Base-by-base conservation (phyloP, 2,888 invertebrate species). In the Melanchra persicariae region DNA sequence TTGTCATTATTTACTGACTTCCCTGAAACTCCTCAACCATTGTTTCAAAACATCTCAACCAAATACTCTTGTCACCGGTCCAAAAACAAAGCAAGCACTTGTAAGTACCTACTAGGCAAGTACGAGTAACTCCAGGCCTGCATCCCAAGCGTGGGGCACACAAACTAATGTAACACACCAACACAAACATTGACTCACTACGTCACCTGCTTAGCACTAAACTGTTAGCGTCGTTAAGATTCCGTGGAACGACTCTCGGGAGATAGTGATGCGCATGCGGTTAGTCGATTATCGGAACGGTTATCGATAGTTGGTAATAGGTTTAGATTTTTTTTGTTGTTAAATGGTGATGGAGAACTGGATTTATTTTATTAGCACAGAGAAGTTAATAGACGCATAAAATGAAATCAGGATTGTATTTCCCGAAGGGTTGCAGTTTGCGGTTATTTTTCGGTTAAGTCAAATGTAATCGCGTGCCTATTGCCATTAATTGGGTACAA, bases 141-240 rank as follows among this genome's bases (percentile, higher is more conserved):
- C 51, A 65, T 71, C 77, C 76, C 68, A 67, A 68, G 75, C 74
- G 73, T 67, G 54, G 68, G 69, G 70, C 70, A 84, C 72, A 85
- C 85, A 85, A 82, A 83, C 83, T 74, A 82, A 84, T 85, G 85
- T 83, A 81, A 77, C 81, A 80, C 69, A 80, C 77, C 77, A 74
- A 84, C 74, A 83, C 84, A 87, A 88, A 87, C 85, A 87, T 86
- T 87, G 74, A 85, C 85, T 63, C 54, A 61, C 68, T 77, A 83
- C 88, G 83, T 82, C 86, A 86, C 83, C 86, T 84, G 86, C 84
- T 85, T 85, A 86, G 85, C 83, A 85, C 85, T 88, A 86, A 88
- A 91, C 91, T 88, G 91, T 91, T 90, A 91, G 89, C 90, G 86
- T 86, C 87, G 88, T 89, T 88, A 88, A 84, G 87, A 90, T 90